A percentile compares a stretch with the other conserved stretches of the same genome.
Conservation (phyloP, 2,888 invertebrate genomes). For the Acanthosoma haemorrhoidale region DNA sequence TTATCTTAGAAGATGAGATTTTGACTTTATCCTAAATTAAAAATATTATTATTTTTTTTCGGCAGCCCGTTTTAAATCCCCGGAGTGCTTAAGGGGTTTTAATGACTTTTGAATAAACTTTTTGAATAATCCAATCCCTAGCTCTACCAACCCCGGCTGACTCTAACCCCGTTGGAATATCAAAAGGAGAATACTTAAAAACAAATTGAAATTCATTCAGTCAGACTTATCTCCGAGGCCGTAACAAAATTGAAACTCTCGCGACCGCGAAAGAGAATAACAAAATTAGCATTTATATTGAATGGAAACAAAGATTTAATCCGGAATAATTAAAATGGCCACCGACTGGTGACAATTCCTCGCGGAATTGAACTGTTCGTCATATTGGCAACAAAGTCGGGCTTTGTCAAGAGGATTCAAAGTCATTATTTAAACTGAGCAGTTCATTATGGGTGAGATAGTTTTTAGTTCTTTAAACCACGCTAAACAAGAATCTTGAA, state of each 20-base stretch:
- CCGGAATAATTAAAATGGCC: slow-evolving; percentile 22
- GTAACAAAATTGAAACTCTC: slow-evolving; percentile 22
- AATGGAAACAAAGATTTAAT: slow-evolving; percentile 29
- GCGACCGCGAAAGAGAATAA: slow-evolving; percentile 15
- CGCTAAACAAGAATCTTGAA: too few relatives aligned
- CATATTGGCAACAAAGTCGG: too few relatives aligned
- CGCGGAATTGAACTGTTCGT: too few relatives aligned
- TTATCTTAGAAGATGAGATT: too few relatives aligned
- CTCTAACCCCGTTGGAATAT: background rate
- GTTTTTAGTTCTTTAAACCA: too few relatives aligned
- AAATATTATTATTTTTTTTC: background rate
- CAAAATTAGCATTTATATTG: slow-evolving; percentile 30
- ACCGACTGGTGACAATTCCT: slow-evolving; percentile 18
- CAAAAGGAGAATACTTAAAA: slow-evolving; percentile 11
- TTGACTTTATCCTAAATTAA: too few relatives aligned
- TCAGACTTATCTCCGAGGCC: background rate
- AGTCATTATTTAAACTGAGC: too few relatives aligned
- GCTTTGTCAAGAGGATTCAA: too few relatives aligned
- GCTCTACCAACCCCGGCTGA: background rate
- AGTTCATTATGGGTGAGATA: too few relatives aligned
- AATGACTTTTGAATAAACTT: slow-evolving; percentile 14
- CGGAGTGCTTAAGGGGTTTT: background rate
- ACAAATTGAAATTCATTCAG: slow-evolving; percentile 27
- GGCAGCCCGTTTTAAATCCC: background rate
- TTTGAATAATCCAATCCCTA: background rate